phyloP scores from a whole-genome alignment of 2,888 invertebrate species.

The Axea sp. region DNA sequence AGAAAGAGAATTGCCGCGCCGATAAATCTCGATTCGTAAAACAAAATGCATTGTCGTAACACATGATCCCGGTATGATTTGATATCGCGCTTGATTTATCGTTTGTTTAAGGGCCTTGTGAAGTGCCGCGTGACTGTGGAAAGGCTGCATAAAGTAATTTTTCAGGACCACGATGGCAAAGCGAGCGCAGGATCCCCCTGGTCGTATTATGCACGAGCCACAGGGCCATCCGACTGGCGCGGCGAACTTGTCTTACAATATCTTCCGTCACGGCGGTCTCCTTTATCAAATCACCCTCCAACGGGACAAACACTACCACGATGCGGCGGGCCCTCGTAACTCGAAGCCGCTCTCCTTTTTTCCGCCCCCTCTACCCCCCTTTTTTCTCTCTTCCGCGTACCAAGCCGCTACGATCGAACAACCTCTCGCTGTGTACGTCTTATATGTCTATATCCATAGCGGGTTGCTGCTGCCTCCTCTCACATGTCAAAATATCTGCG shows the following conservation, averaged over 20 bases:
- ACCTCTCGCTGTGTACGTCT: slow-evolving; percentile 29
- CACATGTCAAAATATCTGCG: slow-evolving; percentile 44
- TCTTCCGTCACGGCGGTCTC: slow-evolving; percentile 78
- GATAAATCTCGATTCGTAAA: slow-evolving; percentile 41
- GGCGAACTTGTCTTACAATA: slow-evolving; percentile 78
- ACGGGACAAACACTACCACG: slow-evolving; percentile 69
- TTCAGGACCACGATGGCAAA: slow-evolving; percentile 54
- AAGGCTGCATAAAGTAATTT: slow-evolving; percentile 58
- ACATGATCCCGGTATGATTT: slow-evolving; percentile 43
- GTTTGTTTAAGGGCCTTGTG: slow-evolving; percentile 44
- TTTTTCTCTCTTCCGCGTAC: slow-evolving; percentile 50
- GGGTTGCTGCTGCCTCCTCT: slow-evolving; percentile 32
- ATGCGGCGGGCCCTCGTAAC: slow-evolving; percentile 68
- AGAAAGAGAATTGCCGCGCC: slow-evolving; percentile 18
- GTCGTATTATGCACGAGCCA: slow-evolving; percentile 61
- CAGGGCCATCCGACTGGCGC: slow-evolving; percentile 75
- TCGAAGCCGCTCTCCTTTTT: slow-evolving; percentile 62
- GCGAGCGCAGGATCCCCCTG: slow-evolving; percentile 36
- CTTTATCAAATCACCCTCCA: slow-evolving; percentile 77
- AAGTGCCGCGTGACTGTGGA: slow-evolving; percentile 55
- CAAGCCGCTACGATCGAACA: slow-evolving; percentile 36
- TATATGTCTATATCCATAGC: slow-evolving; percentile 43
- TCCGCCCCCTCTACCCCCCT: background rate
- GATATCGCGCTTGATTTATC: slow-evolving; percentile 53
- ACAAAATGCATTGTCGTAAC: slow-evolving; percentile 49